These are phyloP conservation scores for Eledone cirrhosa DNA, from an alignment of 2,888 invertebrate genomes.

Conservation along the genomic window DNA sequence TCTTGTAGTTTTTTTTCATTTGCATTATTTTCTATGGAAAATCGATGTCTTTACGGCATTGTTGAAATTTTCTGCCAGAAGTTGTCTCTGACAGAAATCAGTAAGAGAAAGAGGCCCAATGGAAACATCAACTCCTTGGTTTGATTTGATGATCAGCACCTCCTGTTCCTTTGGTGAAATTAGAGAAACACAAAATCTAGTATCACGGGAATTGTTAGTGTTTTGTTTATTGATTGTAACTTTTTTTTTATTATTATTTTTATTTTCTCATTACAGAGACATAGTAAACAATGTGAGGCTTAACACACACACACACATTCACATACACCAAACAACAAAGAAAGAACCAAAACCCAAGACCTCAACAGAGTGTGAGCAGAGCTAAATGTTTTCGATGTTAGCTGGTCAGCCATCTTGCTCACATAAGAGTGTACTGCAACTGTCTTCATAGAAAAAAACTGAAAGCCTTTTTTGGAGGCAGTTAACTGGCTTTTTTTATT, in stretches of 20 bases:
- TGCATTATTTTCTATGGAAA: too few species aligned
- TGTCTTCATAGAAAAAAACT: conserved; percentile 21
- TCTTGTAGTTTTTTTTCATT: too few species aligned
- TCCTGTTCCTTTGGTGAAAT: neutral
- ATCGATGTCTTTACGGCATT: too few species aligned
- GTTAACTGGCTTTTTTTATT: conserved; percentile 25
- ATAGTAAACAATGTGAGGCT: conserved; percentile 8
- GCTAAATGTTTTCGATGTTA: too few species aligned
- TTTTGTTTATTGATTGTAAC: neutral
- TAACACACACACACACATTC: too few species aligned
- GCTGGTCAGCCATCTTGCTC: too few species aligned
- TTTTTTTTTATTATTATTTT: neutral
- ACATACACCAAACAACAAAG: too few species aligned
- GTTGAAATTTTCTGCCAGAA: too few species aligned
- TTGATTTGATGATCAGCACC: neutral
- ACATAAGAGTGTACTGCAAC: neutral
- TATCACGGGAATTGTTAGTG: conserved; percentile 14
- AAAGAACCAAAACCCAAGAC: too few species aligned
- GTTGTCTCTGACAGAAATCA: too few species aligned
- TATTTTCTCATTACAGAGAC: neutral
- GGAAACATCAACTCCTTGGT: neutral
- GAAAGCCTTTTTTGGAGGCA: neutral
- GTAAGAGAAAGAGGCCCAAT: too few species aligned
- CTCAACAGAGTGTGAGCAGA: too few species aligned
- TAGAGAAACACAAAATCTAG: neutral